Base-by-base conservation (phyloP, 2,888 invertebrate species). In the Tupiocoris notatus region DNA sequence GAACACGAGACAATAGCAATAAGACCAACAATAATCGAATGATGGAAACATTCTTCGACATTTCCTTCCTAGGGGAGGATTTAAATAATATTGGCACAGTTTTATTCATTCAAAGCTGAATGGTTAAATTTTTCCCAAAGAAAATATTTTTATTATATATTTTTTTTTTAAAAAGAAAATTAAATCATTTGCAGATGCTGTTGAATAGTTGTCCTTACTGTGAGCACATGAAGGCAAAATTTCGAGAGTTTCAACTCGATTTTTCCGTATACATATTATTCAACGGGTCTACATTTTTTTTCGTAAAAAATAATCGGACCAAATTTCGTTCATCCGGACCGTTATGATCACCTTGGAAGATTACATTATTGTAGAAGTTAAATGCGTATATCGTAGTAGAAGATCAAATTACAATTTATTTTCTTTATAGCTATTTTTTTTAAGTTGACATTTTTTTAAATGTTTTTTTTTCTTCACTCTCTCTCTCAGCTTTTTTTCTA, bases 221-320 rank as follows among this genome's bases (percentile, higher is more conserved):
- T 39, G 39, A 39, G 39, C 39, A 39, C 39, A 7, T 39, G 39
- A 39, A 39, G 39, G 39, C 39, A 39, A 7, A 39, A 39, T 39
- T 3, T 39, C 39, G 12, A 39, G 39, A 39, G 39, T 67, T 71
- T 62, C 75, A 75, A 79, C 78, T 79, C 75, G 77, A 71, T 79
- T 74, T 74, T 68, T 75, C 78, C 80, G 80, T 80, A 80, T 80
- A 80, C 80, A 66, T 77, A 77, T 79, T 79, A 78, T 79, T 78
- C 77, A 78, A 74, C 77, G 76, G 78, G 71, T 79, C 77, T 78
- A 61, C 25, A 39, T 23, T 20, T 73, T 54, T 22, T 22, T 17
- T 2, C 75, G 39, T 39, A 39, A 39, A 39, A 39, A 39, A 39
- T 39, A 39, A 39, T 12, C 39, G 39, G 39, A 39, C 39, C 39